phyloP scores from a whole-genome alignment of 2,888 invertebrate genomes.

The Chironomus riparius region DNA sequence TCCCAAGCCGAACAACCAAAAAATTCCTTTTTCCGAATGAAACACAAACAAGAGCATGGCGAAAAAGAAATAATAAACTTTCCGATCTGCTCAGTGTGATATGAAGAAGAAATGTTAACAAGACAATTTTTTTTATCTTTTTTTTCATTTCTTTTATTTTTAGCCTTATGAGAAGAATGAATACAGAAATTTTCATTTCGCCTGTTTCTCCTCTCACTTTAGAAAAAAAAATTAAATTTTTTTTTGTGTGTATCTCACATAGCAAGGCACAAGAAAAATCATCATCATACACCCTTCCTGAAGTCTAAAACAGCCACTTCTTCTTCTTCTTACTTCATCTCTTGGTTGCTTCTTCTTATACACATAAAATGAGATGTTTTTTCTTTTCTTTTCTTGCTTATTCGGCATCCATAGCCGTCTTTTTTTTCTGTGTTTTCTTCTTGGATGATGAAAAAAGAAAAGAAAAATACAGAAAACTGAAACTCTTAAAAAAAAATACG shows the following conservation, averaged over 20 bases:
- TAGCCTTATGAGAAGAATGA: slow-evolving; percentile 14
- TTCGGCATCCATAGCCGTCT: slow-evolving; percentile 1
- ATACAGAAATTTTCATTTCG: not conserved
- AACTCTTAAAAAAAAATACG: not conserved
- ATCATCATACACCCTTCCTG: slow-evolving; percentile 19
- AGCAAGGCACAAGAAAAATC: not conserved
- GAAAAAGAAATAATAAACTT: not conserved
- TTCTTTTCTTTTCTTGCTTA: not conserved
- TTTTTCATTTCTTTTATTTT: no score
- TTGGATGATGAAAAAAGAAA: not conserved
- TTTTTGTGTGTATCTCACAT: not conserved
- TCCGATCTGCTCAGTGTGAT: not conserved
- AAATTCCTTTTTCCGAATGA: slow-evolving; percentile 3
- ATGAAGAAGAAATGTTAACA: slow-evolving; percentile 17
- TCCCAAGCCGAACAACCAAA: not conserved
- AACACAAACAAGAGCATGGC: not conserved
- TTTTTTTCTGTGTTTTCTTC: not conserved
- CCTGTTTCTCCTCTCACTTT: not conserved
- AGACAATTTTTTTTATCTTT: slow-evolving; percentile 5
- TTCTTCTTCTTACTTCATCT: not conserved
- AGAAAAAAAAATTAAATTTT: no score
- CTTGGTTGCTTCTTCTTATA: not conserved
- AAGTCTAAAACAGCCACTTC: not conserved
- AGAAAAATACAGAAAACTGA: slow-evolving; percentile 24
- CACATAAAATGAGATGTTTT: not conserved